Base-by-base conservation (phyloP, 2,888 invertebrate genomes). In the Osmoderma eremita region DNA sequence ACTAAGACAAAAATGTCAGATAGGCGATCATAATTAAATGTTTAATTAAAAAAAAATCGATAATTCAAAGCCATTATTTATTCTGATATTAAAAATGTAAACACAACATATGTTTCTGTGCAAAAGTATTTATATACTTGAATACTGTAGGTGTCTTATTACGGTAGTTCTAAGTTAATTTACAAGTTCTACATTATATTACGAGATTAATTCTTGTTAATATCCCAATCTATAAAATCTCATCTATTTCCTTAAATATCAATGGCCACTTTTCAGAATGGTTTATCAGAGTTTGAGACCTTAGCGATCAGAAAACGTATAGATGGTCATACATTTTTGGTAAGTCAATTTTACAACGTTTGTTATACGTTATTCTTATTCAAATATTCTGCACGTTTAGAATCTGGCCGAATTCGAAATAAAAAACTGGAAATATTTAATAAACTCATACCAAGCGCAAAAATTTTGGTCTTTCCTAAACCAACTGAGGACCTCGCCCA, bases 321-420 rank as follows among this genome's bases (percentile, higher is more conserved):
- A 12, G 69, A 73, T 50, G 75, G 74, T 8, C 42, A 65, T 8
- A 69, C 51, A 53, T 71, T 75, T 65, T 64, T 74, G 63, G 75
- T 74, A 68, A 74, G 71, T 67, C 64, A 8, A 45, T 10, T 53
- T 17, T 5, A 38, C 8, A 6, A 20, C 42, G 0, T 61, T 42
- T 39, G 20, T 2, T 8, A 2, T 36, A 18, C n/a, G 2, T 50
- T 50, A 13, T 38, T 56, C 39, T 5, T 8, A 15, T 3, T 36
- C 6, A 30, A 1, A 24, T 6, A 6, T 30, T 30, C 30, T 30
- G 30, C 30, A 30, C n/a, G n/a, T 58, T 20, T 42, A 68, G 68
- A 65, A 64, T 41, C 18, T 68, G 13, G 51, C 56, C 2, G 65
- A 68, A 15, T 68, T 65, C 22, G 64, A 68, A 45, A 64, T 68